phyloP scores from a whole-genome alignment of 2,888 invertebrate species.

The Hylaea fasciaria region DNA sequence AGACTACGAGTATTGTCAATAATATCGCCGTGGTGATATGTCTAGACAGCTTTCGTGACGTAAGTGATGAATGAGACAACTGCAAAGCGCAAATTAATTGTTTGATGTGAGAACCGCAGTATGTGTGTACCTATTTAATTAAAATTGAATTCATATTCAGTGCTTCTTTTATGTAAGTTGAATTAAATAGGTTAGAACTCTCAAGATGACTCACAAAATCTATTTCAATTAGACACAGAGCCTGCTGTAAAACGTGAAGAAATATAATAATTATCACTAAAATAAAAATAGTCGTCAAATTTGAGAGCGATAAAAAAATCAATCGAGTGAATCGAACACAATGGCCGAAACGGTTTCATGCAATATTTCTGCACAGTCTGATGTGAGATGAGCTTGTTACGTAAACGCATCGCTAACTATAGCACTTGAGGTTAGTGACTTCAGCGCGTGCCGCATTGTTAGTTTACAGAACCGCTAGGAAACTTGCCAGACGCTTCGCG shows the following conservation, averaged over 20 bases:
- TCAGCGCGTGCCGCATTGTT: constrained; percentile 47
- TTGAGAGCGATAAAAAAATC: constrained; percentile 5
- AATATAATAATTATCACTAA: constrained; percentile 4
- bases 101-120: too few species aligned
- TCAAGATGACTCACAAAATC: too few species aligned
- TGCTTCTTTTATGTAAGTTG: too few species aligned
- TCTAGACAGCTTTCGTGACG: too few species aligned
- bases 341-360: constrained; percentile 23
- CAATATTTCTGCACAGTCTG: constrained; percentile 47
- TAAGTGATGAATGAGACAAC: too few species aligned
- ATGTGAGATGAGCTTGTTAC: constrained; percentile 60
- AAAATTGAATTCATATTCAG: too few species aligned
- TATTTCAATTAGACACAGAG: background rate
- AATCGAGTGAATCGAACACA: constrained; percentile 5
- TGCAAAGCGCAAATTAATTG: too few species aligned
- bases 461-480: constrained; percentile 24
- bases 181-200: too few species aligned
- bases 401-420: constrained; percentile 47
- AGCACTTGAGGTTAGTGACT: constrained; percentile 63
- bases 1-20: too few species aligned
- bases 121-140: too few species aligned
- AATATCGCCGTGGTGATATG: too few species aligned
- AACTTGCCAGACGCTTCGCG: too few species aligned
- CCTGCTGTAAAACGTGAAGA: constrained; percentile 8
- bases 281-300: constrained; percentile 6